Evolutionary conservation across 2,888 invertebrate species (phyloP).

Genomic region (Cotesia congregata): DNA sequence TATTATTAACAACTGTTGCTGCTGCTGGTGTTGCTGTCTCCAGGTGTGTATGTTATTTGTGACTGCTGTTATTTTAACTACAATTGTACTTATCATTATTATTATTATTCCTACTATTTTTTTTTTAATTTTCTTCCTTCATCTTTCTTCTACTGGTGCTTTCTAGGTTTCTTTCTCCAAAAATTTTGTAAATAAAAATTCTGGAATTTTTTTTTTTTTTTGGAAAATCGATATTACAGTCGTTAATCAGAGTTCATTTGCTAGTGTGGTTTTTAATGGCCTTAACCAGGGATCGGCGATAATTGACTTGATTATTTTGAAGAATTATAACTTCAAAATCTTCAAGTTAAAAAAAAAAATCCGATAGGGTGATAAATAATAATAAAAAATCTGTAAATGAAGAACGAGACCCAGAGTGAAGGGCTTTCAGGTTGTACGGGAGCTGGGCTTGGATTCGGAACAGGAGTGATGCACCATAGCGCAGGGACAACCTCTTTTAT

Average conservation of each 20-base stretch:
- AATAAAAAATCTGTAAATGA: constrained; percentile 24
- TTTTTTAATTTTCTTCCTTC: background rate
- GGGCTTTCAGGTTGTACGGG: constrained; percentile 68
- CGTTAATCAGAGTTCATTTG: no score
- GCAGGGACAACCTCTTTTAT: constrained; percentile 53
- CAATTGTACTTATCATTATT: background rate
- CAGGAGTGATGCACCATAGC: constrained; percentile 58
- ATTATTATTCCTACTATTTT: background rate
- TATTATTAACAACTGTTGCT: background rate
- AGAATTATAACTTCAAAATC: no score
- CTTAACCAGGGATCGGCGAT: no score
- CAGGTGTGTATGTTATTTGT: constrained; percentile 1
- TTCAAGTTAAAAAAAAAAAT: constrained; percentile 2
- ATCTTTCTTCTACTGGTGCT: background rate
- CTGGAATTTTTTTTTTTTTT: background rate
- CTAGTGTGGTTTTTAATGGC: no score
- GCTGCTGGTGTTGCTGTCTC: background rate
- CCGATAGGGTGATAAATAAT: constrained; percentile 37
- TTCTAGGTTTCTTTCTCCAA: background rate
- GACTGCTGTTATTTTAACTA: background rate
- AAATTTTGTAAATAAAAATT: background rate
- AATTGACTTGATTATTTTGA: no score
- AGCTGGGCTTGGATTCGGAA: constrained; percentile 57
- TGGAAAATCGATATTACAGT: background rate
- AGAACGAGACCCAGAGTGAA: constrained; percentile 63